A percentile compares a stretch with the other conserved stretches of the same genome.
phyloP scores from a whole-genome alignment of 2,113 vertebrate species.

The Bubo scandiacus region DNA sequence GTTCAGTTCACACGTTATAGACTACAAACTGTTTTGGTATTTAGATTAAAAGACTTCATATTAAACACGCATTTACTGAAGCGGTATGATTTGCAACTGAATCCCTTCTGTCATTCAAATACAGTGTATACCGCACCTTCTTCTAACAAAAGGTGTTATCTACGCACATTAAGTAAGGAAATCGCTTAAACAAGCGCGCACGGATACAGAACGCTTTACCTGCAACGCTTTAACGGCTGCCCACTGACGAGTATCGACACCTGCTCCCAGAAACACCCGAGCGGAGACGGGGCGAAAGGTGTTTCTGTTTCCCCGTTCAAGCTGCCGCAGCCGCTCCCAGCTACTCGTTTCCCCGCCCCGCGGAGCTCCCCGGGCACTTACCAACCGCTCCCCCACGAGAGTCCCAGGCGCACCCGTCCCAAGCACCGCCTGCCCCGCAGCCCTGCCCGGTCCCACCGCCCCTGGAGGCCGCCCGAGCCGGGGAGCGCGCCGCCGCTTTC shows the following conservation, averaged over 20 bases:
- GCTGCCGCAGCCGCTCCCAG: neutral
- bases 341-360: no score
- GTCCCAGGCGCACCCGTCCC: neutral
- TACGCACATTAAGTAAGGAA: rapidly evolving
- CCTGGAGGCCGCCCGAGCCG: neutral
- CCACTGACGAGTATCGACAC: rapidly evolving
- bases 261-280: rapidly evolving
- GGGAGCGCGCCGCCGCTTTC: neutral
- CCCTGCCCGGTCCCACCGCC: no score
- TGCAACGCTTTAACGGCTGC: neutral
- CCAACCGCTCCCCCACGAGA: neutral
- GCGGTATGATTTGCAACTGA: rapidly evolving
- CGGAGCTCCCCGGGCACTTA: neutral
- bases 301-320: rapidly evolving
- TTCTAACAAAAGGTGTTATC: neutral
- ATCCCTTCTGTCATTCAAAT: rapidly evolving
- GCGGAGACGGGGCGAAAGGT: rapidly evolving
- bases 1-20: neutral
- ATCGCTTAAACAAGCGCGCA: rapidly evolving
- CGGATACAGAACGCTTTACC: rapidly evolving
- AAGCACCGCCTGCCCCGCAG: neutral
- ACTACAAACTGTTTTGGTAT: rapidly evolving
- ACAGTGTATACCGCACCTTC: rapidly evolving
- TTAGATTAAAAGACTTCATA: rapidly evolving
- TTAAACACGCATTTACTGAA: rapidly evolving